Evolutionary conservation across 2,797 vertebrate species (phyloP), one percentile per base, ranked within the genome.

Genomic region (Vireo griseus): DNA sequence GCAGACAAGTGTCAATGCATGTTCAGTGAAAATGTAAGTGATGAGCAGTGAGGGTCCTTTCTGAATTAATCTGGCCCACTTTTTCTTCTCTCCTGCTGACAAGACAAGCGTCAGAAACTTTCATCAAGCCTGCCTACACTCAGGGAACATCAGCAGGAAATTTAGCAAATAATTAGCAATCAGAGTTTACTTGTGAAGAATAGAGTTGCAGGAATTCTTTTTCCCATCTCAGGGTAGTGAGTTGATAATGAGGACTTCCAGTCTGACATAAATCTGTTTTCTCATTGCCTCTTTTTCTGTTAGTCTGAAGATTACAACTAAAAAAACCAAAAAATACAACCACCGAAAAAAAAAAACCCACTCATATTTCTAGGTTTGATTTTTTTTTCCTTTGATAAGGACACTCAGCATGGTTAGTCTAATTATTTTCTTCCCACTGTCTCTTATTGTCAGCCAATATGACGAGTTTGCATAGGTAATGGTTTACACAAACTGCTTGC

Each of bases 351-450:
- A 48, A 6, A 13, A 6, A 42, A 42, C 10, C 8, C 11, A 26
- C 4, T 83, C 6, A 1, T 61, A 47, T 75, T 52, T 45, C 31
- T 59, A 57, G 26, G 26, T 72, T 84, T 86, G 33, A 31, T 39
- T 62, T 85, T 68, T 75, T 72, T 86, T 92, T 51, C 47, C 71
- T 96, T 91, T 86, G 71, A 94, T 88, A 84, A 95, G 75, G 59
- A 82, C 22, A 71, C 84, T 47, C 72, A 94, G 92, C 78, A 47
- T 71, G 82, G 40, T 40, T 74, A 95, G 45, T 76, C 71, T 95
- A 95, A 96, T 96, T 93, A 96, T 97, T 96, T 97, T 91, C 92
- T 96, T 96, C 79, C 91, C 48, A 75, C 61, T 78, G 86, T 69
- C 79, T 94, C 55, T 89, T 44, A 62, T 33, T 86, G 47, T 72